Base-by-base conservation (phyloP, 2,888 invertebrate species). In the Andrena hattorfiana region DNA sequence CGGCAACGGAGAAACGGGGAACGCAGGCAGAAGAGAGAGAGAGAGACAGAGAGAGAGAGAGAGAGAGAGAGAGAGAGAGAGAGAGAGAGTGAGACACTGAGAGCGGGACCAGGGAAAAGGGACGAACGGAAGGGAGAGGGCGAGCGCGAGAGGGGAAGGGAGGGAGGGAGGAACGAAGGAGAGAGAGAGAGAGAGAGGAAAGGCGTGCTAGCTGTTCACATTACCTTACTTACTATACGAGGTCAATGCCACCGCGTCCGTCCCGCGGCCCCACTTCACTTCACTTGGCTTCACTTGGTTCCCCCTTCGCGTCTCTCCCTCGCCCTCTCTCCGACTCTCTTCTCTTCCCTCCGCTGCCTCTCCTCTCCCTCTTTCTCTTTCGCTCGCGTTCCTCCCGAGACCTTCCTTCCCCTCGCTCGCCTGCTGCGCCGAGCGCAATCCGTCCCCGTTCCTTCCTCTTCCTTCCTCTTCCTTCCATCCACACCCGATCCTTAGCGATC, bases 201-300 rank as follows among this genome's bases (percentile, higher is more conserved):
- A 83, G 80, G 79, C 76, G 89, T 88, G 90, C 91, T 91, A 92
- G 92, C 91, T 92, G 90, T 92, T 92, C 92, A 89, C 92, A 92
- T 92, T 92, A 92, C 92, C 90, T 92, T 91, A 92, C 91, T 91
- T 91, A 92, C 91, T 92, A 92, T 92, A 92, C 91, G 92, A 90
- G 92, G 92, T 92, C 92, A 92, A 92, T 92, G 92, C 92, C 92
- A 92, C 89, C 88, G 92, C 90, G 90, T 91, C 90, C 90, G 87
- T 89, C 90, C 89, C 89, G 90, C 89, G 87, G 88, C 90, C 90
- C 91, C 91, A 89, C 91, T 91, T 91, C 89, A 89, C 91, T 91
- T 90, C 87, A 89, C 89, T 91, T 84, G 87, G 88, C 92, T 91
- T 86, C 87, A 87, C 90, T 90, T 88, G 85, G 81, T 84, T 87